These are phyloP conservation scores for Caenorhabditis brenneri DNA, from an alignment of 1,140 invertebrate species.

Conservation along the genomic window DNA sequence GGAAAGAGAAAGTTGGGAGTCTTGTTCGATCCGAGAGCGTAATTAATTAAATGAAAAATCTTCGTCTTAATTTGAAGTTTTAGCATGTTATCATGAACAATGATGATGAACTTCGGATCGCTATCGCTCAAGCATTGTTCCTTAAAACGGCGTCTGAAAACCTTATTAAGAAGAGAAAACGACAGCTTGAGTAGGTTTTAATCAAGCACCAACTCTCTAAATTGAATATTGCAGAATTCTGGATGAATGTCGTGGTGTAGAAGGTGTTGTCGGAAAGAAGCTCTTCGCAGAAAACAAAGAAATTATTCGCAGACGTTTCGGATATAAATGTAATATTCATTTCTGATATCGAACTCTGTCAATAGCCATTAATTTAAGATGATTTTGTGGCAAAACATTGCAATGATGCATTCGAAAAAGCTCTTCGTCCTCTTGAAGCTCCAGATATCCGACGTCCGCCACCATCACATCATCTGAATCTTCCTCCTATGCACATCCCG, in stretches of 20 bases:
- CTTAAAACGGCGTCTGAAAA: neutral
- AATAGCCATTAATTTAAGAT: neutral
- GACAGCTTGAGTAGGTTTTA: neutral
- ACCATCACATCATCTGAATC: neutral
- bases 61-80: neutral
- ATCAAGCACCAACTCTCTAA: neutral
- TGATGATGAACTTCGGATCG: neutral
- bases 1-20: neutral
- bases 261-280: neutral
- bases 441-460: neutral
- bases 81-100: constrained; percentile 11
- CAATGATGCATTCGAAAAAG: neutral
- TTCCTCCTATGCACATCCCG: constrained; percentile 3
- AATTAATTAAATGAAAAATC: neutral
- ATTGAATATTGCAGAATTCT: neutral
- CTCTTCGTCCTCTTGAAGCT: neutral
- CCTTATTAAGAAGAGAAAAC: neutral
- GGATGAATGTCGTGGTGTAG: neutral
- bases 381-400: neutral
- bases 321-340: neutral
- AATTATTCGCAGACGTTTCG: neutral
- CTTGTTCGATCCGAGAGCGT: neutral
- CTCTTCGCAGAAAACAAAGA: neutral
- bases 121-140: neutral
- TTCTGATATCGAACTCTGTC: no score